Evolutionary conservation across 2,888 invertebrate genomes (phyloP).

Genomic region (Oasisia sp.): DNA sequence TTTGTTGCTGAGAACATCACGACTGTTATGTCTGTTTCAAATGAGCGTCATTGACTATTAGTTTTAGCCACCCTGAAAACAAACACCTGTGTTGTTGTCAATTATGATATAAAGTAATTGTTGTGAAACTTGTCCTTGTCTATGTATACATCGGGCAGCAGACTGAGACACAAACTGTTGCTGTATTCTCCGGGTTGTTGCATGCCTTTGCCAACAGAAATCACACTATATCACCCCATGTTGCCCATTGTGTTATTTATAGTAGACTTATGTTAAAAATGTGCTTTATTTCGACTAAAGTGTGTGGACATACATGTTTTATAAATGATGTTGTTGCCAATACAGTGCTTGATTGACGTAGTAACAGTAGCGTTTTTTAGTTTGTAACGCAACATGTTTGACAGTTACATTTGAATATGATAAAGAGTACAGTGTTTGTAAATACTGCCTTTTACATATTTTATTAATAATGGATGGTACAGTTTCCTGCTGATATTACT

Average conservation of each 20-base stretch:
- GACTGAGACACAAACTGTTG: not conserved
- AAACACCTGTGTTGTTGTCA: not conserved
- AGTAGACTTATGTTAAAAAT: not conserved
- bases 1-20: not conserved
- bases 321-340: not conserved
- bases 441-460: not conserved
- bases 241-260: not conserved
- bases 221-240: not conserved
- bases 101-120: conserved; percentile 4
- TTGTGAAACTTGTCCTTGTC: not conserved
- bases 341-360: not conserved
- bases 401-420: not conserved
- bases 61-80: not conserved
- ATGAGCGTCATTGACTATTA: not conserved
- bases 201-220: not conserved
- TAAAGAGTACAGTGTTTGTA: not conserved
- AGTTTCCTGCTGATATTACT: not conserved
- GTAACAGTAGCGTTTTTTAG: not conserved
- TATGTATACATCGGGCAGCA: not conserved
- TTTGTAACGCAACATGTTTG: not conserved
- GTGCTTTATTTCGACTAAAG: not conserved
- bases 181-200: not conserved
- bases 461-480: not conserved
- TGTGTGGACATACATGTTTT: not conserved
- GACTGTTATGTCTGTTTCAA: not conserved